Evolutionary conservation across 2,888 invertebrate genomes (phyloP).

Genomic region (Plebejus argus): DNA sequence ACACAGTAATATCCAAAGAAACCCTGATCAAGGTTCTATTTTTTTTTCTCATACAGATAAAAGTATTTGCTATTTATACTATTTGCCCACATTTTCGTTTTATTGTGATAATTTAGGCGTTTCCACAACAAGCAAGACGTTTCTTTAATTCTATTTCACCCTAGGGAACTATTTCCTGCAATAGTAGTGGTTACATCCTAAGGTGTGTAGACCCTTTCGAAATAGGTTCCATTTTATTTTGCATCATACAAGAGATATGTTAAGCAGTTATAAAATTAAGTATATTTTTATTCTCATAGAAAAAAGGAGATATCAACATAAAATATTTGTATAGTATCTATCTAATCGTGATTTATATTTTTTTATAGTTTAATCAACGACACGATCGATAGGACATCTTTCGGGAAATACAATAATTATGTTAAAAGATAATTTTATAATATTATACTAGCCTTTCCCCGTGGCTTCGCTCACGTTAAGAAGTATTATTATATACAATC

Average conservation of each 20-base stretch:
- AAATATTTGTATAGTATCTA: no score
- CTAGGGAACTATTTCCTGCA: neutral
- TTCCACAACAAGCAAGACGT: conserved; percentile 10
- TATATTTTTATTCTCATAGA: no score
- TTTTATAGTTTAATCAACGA: no score
- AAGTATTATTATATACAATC: no score
- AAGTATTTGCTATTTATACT: neutral
- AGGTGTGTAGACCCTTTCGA: neutral
- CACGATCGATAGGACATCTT: no score
- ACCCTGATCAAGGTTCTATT: neutral
- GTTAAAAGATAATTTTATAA: no score
- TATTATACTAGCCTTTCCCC: no score
- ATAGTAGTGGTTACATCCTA: neutral
- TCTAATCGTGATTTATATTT: no score
- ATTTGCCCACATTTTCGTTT: conserved; percentile 1
- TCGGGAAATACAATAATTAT: no score
- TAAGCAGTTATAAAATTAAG: neutral
- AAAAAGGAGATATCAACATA: no score
- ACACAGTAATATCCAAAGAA: no score
- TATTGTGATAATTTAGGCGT: conserved; percentile 9
- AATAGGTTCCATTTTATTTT: conserved; percentile 2
- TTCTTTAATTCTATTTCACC: conserved; percentile 20
- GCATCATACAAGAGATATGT: neutral
- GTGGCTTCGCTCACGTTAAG: no score
- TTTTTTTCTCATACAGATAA: neutral